A percentile compares a stretch with the other conserved stretches of the same genome.
These are phyloP conservation scores for Sialia sialis DNA, from an alignment of 2,113 vertebrate species.

Conservation along the genomic window DNA sequence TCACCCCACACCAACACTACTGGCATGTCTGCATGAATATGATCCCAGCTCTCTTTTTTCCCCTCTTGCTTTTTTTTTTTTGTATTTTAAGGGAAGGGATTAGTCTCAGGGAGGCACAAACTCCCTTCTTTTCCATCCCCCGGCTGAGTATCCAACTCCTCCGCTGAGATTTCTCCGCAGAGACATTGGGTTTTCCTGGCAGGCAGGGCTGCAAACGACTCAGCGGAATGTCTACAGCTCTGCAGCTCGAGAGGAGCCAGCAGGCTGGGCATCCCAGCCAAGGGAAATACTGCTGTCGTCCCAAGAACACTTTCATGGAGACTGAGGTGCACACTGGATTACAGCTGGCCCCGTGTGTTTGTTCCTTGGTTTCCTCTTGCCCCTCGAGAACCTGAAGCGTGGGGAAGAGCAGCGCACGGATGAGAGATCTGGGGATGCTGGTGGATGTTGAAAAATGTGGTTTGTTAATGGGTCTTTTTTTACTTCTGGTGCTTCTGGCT, in stretches of 20 bases:
- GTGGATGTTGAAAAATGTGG: conserved; percentile 19
- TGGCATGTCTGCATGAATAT: not conserved
- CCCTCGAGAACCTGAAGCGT: not conserved
- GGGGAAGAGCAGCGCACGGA: not conserved
- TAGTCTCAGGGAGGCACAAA: conserved; percentile 28
- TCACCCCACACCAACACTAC: not conserved
- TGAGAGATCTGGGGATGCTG: conserved; percentile 11
- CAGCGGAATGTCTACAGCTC: conserved; percentile 61
- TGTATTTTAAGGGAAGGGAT: not conserved
- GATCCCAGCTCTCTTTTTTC: not conserved
- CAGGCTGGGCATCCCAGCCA: conserved; percentile 65
- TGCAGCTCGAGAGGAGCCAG: conserved; percentile 62
- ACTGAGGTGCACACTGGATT: conserved; percentile 27
- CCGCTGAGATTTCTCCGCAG: conserved; percentile 52
- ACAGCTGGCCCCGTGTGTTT: not conserved
- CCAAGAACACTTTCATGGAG: conserved; percentile 62
- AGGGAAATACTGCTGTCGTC: conserved; percentile 71
- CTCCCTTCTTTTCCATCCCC: conserved; percentile 19
- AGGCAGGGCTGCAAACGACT: conserved; percentile 57
- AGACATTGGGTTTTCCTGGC: conserved; percentile 73
- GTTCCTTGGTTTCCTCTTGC: not conserved
- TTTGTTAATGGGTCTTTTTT: conserved; percentile 21
- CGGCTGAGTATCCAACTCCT: conserved; percentile 19
- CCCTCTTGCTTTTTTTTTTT: not conserved
- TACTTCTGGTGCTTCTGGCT: conserved; percentile 26